Evolutionary conservation across 1,140 invertebrate genomes (phyloP), one percentile per base, ranked within the genome.

Genomic region (Nebria ingens): DNA sequence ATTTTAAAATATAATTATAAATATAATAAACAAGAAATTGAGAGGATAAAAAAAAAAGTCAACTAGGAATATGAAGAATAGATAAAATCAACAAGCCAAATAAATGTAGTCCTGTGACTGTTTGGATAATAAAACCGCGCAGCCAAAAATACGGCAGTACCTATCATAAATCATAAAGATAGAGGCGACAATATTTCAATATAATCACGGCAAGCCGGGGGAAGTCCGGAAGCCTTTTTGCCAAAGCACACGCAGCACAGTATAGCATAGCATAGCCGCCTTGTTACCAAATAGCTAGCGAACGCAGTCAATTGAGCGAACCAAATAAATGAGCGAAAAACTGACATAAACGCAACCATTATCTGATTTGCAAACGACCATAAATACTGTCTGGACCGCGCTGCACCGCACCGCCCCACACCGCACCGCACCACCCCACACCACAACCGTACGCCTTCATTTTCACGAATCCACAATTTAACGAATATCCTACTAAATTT

Each of bases 291-390:
- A 17, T 11, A 17, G 15, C 6, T 4, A 52, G 51, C 38, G 51
- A 50, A 34, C 6, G 54, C 56, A 50, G 52, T 57, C 52, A 57
- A 58, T 61, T 58, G 56, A 57, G 49, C 53, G 55, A 19, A 19
- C 38, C 23, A 58, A 45, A 59, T 53, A 56, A 56, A 57, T 55
- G 56, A 58, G 52, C 56, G 62, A 59, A 57, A 61, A 57, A 59
- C 51, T 57, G 56, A 58, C 57, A 55, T 56, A 51, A 54, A 60
- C 53, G 52, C 45, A 4, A 25, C 57, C 55, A 61, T 61, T 62
- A 60, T 58, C 55, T 60, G 54, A 57, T 56, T 54, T 56, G 59
- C 55, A 56, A 60, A 62, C 56, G 29, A 42, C 45, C 53, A 58
- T 58, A 60, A 59, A 60, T 60, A 54, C 25, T 45, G 22, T n/a